A percentile compares a stretch with the other conserved stretches of the same genome.
phyloP scores from a whole-genome alignment of 1,140 invertebrate species.

The Pissodes strobi region DNA sequence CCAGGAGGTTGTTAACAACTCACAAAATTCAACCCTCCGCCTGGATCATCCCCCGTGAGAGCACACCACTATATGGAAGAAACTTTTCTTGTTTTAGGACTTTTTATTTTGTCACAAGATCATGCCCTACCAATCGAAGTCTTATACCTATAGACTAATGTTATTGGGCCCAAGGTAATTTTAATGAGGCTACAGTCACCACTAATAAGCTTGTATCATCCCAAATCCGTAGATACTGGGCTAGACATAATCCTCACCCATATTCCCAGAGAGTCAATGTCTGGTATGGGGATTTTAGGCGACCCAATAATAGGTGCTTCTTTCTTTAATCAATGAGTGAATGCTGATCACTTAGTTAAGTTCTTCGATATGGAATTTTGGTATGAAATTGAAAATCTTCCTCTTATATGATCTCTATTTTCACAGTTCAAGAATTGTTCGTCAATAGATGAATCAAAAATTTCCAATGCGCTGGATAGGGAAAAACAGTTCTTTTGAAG shows the following conservation, averaged over 20 bases:
- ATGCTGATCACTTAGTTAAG: constrained; percentile 13
- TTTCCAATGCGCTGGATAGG: constrained; percentile 23
- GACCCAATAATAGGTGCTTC: constrained; percentile 28
- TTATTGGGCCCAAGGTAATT: constrained; percentile 10
- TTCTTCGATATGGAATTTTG: constrained; percentile 26
- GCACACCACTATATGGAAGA: no score
- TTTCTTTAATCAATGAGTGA: no score
- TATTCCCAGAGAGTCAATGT: constrained; percentile 32
- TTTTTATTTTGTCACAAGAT: no score
- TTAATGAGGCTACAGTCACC: constrained; percentile 8
- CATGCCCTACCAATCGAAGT: no score
- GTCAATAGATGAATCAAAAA: constrained; percentile 21
- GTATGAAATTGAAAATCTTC: constrained; percentile 27
- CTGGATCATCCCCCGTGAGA: no score
- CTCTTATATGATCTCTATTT: constrained; percentile 30
- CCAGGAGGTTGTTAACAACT: no score
- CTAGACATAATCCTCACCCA: constrained; percentile 10
- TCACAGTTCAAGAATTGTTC: constrained; percentile 23
- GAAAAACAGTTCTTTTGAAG: constrained; percentile 24
- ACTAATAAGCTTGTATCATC: neutral
- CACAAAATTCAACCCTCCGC: no score
- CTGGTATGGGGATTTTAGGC: constrained; percentile 29
- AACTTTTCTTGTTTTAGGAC: no score
- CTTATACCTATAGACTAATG: no score
- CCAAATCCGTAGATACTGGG: constrained; percentile 18